A percentile compares a stretch with the other conserved stretches of the same genome.
These are phyloP conservation scores for Telenomus remus DNA, from an alignment of 1,140 invertebrate genomes.

Conservation along the genomic window DNA sequence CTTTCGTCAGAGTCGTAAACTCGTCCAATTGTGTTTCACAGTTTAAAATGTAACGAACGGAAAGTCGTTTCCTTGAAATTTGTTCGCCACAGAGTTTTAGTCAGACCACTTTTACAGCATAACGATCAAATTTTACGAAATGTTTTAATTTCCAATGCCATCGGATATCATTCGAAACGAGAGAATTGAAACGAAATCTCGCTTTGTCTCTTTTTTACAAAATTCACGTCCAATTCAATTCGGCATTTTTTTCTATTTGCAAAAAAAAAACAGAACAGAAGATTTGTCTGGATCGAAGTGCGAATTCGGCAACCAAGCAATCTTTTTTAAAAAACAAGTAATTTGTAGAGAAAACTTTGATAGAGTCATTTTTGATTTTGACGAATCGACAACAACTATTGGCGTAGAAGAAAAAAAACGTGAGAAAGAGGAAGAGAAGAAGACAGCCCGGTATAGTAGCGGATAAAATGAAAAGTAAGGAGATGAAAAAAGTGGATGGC, in stretches of 20 bases:
- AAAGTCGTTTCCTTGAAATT: slow-evolving; percentile 39
- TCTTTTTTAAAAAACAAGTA: no score
- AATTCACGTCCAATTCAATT: no score
- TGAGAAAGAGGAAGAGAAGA: background rate
- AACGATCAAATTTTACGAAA: slow-evolving; percentile 17
- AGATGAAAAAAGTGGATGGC: slow-evolving; percentile 2
- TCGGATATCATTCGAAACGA: no score
- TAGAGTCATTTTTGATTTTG: slow-evolving; percentile 19
- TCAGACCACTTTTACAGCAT: slow-evolving; percentile 9
- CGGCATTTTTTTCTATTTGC: no score
- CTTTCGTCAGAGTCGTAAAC: slow-evolving; percentile 48
- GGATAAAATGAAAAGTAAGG: slow-evolving; percentile 7
- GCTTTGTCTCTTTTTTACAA: no score
- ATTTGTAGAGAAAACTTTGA: no score
- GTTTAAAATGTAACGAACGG: slow-evolving; percentile 30
- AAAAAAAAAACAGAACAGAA: background rate
- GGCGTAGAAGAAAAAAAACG: background rate
- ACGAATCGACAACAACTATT: slow-evolving; percentile 10
- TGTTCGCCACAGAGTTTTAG: slow-evolving; percentile 11
- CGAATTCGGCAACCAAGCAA: no score
- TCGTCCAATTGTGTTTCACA: slow-evolving; percentile 38
- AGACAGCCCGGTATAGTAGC: no score
- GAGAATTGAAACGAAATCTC: no score
- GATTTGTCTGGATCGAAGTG: no score
- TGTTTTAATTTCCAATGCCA: slow-evolving; percentile 22